Conservation (phyloP, 2,888 invertebrate genomes). For the Seira ritae region DNA sequence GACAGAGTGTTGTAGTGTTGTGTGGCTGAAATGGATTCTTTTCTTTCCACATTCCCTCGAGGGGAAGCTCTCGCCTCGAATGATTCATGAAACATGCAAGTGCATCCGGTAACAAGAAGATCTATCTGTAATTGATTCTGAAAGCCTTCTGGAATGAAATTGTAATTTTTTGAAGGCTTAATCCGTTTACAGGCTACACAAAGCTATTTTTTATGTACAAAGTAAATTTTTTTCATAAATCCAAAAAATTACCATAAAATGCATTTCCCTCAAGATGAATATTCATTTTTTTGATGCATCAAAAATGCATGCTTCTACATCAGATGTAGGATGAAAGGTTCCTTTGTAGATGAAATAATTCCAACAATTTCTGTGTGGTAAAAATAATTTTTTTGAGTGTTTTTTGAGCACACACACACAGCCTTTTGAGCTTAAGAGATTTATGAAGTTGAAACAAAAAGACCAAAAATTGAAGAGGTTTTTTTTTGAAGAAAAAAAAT, state of each 20-base stretch:
- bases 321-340: not conserved
- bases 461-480: conserved; percentile 33
- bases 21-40: no score
- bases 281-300: conserved; percentile 6
- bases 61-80: no score
- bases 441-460: not conserved
- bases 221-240: conserved; percentile 15
- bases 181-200: not conserved
- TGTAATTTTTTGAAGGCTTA: no score
- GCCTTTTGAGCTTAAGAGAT: no score
- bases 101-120: conserved; percentile 15
- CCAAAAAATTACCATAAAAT: not conserved
- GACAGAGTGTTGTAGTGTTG: not conserved
- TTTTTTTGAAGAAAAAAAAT: no score
- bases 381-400: conserved; percentile 9
- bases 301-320: not conserved
- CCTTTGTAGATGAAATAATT: not conserved
- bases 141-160: conserved; percentile 1
- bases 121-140: conserved; percentile 44
- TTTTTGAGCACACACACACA: no score
- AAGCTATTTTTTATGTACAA: not conserved
- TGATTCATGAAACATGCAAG: not conserved
- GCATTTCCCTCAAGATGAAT: conserved; percentile 25
- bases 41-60: no score
- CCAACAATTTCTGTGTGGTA: not conserved